These are phyloP conservation scores for Narcine bancroftii DNA, from an alignment of 2,113 vertebrate species.

Conservation along the genomic window DNA sequence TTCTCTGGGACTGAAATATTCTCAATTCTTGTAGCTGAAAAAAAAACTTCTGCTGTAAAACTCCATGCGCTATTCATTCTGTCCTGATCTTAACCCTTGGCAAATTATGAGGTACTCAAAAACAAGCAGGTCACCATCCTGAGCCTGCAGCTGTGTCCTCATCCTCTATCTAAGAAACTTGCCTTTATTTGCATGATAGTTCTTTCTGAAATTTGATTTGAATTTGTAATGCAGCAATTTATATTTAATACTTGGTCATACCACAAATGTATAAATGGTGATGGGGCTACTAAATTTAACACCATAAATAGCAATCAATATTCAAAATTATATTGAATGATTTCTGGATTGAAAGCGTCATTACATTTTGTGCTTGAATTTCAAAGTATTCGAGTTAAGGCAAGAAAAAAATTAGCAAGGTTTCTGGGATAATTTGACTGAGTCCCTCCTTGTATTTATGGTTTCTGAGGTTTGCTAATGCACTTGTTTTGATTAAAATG, in stretches of 20 bases:
- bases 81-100: not conserved
- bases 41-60: not conserved
- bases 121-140: not conserved
- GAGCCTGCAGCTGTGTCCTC: not conserved
- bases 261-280: not conserved
- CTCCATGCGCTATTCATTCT: not conserved
- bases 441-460: not conserved
- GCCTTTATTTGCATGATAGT: not conserved
- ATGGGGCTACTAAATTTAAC: not conserved
- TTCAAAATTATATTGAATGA: not conserved
- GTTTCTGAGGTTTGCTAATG: not conserved
- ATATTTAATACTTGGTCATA: not conserved
- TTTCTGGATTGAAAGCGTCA: not conserved
- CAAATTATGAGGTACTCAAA: not conserved
- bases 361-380: not conserved
- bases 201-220: not conserved
- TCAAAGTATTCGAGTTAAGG: not conserved
- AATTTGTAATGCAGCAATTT: not conserved
- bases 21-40: not conserved
- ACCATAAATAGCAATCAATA: not conserved
- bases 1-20: conserved; percentile 9
- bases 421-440: not conserved
- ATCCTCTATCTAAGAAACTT: not conserved
- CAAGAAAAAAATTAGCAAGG: too few relatives aligned
- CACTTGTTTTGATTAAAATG: not conserved